Evolutionary conservation across 37 sponge, comb jelly and placozoan species (phyloP), one percentile per base, ranked within the genome.

Genomic region (Hormiphora californensis): DNA sequence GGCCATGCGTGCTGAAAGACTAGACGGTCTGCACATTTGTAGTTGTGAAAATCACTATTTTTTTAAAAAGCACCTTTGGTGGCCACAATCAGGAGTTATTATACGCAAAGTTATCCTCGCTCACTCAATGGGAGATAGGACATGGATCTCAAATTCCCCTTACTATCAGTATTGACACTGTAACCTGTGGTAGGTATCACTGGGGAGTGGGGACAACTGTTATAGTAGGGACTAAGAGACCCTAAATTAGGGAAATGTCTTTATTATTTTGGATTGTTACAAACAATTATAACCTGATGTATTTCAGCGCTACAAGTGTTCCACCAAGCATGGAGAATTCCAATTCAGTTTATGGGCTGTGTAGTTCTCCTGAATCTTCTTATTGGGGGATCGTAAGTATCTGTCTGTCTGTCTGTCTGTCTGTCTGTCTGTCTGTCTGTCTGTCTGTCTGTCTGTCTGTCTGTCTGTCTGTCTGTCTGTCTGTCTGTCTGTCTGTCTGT

Each of bases 71-170:
- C 3, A 5, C 9, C 23, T 73, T 40, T n/a, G n/a, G n/a, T n/a
- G n/a, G 46, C 44, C 23, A 19, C 25, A 0, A 43, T 0, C 44
- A 73, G 81, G 35, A 28, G 27, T 41, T 73, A 28, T 2, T 73
- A 46, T 73, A 43, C 46, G n/a, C 32, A 8, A 73, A 73, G 81
- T 19, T 73, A 41, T 7, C 43, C 0, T 43, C 12, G 23, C 27
- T 73, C 8, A 46, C 81, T 27, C 81, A 73, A 19, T 73, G 81
- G 81, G 81, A 73, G 35, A 33, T 73, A n/a, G n/a, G n/a, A n/a
- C n/a, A n/a, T n/a, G n/a, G n/a, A n/a, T n/a, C n/a, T n/a, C n/a
- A n/a, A n/a, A n/a, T n/a, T n/a, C n/a, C n/a, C n/a, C n/a, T n/a
- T n/a, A n/a, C n/a, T n/a, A n/a, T n/a, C n/a, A n/a, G n/a, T n/a